Conservation (phyloP, 2,797 vertebrate genomes). For the Darevskia nairensis region DNA sequence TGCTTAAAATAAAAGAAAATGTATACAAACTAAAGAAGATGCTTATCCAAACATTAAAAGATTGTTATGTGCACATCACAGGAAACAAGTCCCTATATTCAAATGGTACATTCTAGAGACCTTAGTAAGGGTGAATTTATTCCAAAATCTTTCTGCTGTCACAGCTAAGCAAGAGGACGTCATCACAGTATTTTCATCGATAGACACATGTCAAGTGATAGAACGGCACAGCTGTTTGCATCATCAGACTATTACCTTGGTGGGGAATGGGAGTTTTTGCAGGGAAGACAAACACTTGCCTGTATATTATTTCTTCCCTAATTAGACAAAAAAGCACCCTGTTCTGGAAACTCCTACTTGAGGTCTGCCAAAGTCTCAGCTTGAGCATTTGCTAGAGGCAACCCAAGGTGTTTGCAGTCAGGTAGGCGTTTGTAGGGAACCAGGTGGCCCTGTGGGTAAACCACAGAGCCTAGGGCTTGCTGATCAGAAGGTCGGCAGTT, state of each 20-base stretch:
- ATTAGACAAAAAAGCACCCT: not conserved
- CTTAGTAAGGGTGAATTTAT: not conserved
- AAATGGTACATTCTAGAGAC: not conserved
- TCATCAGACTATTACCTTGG: not conserved
- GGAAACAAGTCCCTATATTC: constrained; percentile 14
- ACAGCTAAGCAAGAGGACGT: constrained; percentile 1
- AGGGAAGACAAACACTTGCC: not conserved
- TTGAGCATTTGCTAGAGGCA: not conserved
- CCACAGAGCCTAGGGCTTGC: no score
- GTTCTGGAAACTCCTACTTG: not conserved
- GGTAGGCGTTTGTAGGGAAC: not conserved
- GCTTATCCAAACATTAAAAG: constrained; percentile 21
- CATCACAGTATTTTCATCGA: not conserved
- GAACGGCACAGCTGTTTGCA: constrained; percentile 35
- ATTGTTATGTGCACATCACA: fast-evolving
- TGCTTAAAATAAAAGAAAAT: constrained; percentile 15
- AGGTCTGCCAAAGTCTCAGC: not conserved
- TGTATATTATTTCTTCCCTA: not conserved
- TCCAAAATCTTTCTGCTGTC: constrained; percentile 25
- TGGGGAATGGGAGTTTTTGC: not conserved
- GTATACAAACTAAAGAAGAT: constrained; percentile 24
- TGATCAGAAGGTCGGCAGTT: no score
- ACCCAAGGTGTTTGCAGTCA: not conserved
- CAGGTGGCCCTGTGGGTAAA: no score
- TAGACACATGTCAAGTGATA: constrained; percentile 42